Base-by-base conservation (phyloP, 2,797 vertebrate species). In the Pterois miles region DNA sequence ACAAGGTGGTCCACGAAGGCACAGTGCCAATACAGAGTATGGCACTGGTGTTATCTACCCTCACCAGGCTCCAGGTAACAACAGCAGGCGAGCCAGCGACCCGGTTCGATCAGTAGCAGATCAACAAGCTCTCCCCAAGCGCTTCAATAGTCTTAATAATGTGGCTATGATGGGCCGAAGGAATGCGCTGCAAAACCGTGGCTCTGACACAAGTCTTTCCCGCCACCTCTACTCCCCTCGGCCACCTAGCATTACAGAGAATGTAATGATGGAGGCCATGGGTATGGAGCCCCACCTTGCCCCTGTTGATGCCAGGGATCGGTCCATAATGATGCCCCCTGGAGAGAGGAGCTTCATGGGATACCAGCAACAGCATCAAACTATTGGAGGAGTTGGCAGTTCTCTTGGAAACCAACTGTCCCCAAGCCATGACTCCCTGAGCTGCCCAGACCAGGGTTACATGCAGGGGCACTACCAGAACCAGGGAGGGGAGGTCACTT, bases 241-340 rank as follows among this genome's bases (percentile, higher is more conserved):
- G 0, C 96, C 98, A 0, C 97, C 97, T 7, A 97, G 97, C 91
- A 99, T 99, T 81, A 97, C 94, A 0, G 98, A 99, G 89, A 98
- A 99, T 2, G 96, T 97, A 6, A 95, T 98, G 89, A 92, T 99
- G 96, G 98, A 99, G 85, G 93, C 95, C 0, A 87, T 96, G 84
- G 94, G 95, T 13, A 94, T 91, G 94, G 86, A 96, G 87, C 54
- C 93, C 5, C 92, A 95, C 6, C 86, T 94, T 9, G 71, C 82
- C 20, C 83, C 93, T 8, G 53, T 81, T 56, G 92, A 95, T 20
- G 60, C 87, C 65, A 91, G 94, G 71, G 93, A 94, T 25, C 94
- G 92, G 6, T 84, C 91, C 57, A 84, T 94, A 83, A 94, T 96
- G 87, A 89, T 95, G 74, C 82, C 90, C 36, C 81, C 92, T 59